phyloP scores from a whole-genome alignment of 2,797 vertebrate genomes.

The Hypotaenidia philippensis region DNA sequence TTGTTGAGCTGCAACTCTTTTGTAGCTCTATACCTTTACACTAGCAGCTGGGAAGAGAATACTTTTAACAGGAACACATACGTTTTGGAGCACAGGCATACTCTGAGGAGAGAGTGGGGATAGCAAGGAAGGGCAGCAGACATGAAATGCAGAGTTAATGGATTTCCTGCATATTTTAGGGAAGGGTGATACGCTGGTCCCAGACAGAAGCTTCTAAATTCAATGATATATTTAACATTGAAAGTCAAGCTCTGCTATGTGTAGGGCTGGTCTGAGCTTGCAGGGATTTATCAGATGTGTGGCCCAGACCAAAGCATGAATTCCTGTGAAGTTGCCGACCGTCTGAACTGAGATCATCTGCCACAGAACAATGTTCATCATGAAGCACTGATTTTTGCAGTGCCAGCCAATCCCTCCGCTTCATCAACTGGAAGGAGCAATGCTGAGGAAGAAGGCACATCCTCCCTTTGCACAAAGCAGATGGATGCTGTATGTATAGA shows the following conservation, averaged over 20 bases:
- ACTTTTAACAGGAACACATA: fast-evolving
- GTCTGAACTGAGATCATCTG: background rate
- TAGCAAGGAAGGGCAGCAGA: background rate
- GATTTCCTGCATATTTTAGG: background rate
- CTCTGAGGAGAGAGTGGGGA: background rate
- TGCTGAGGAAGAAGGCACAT: background rate
- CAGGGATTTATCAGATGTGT: background rate
- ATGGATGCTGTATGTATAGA: background rate
- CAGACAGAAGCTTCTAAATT: background rate
- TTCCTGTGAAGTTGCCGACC: background rate
- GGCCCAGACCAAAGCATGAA: background rate
- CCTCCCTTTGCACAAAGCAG: background rate
- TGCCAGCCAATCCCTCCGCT: background rate
- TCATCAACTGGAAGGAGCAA: background rate
- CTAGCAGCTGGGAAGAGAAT: background rate
- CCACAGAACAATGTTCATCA: background rate
- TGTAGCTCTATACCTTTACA: background rate
- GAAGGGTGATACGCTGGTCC: background rate
- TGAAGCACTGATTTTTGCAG: background rate
- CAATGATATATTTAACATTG: background rate
- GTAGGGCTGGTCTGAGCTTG: background rate
- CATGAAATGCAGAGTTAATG: background rate
- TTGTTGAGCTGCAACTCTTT: background rate
- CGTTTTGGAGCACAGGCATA: background rate
- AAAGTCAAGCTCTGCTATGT: background rate